Percentiles rank a stretch among this genome's conserved stretches.
phyloP scores from a whole-genome alignment of 2,113 vertebrate genomes.

The Catharus minimus region DNA sequence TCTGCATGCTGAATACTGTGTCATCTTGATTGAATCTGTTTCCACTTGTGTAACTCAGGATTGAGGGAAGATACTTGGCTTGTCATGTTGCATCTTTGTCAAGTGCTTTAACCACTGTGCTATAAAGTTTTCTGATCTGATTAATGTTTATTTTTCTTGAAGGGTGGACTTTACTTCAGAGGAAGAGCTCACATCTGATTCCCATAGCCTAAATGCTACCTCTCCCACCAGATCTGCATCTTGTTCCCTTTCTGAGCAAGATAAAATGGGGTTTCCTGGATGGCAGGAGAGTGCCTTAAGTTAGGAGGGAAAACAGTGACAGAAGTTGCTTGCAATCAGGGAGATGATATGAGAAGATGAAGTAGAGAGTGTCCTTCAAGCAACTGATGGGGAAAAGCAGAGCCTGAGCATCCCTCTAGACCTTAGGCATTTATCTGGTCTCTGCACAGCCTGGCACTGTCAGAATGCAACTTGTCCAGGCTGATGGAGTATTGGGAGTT shows the following conservation, averaged over 20 bases:
- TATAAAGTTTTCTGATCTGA: background rate
- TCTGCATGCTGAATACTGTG: background rate
- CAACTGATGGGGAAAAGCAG: background rate
- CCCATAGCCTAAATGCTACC: background rate
- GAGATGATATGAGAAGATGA: background rate
- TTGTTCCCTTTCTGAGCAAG: background rate
- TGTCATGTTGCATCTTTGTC: background rate
- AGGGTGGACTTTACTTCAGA: background rate
- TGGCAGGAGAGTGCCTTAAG: background rate
- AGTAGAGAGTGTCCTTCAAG: background rate
- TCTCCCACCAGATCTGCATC: background rate
- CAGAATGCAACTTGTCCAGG: background rate
- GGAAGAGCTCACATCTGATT: background rate
- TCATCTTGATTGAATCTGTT: background rate
- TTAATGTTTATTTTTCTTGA: background rate
- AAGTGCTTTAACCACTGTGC: background rate
- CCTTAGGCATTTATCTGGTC: background rate
- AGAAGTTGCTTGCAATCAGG: background rate
- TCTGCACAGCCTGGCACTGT: background rate
- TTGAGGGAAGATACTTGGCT: background rate
- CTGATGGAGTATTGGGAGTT: background rate
- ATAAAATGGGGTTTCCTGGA: background rate
- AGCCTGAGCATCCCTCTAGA: background rate
- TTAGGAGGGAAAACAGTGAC: background rate
- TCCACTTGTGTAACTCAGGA: background rate